These are phyloP conservation scores for Gambelia wislizenii DNA, from an alignment of 2,797 vertebrate species.

Conservation along the genomic window DNA sequence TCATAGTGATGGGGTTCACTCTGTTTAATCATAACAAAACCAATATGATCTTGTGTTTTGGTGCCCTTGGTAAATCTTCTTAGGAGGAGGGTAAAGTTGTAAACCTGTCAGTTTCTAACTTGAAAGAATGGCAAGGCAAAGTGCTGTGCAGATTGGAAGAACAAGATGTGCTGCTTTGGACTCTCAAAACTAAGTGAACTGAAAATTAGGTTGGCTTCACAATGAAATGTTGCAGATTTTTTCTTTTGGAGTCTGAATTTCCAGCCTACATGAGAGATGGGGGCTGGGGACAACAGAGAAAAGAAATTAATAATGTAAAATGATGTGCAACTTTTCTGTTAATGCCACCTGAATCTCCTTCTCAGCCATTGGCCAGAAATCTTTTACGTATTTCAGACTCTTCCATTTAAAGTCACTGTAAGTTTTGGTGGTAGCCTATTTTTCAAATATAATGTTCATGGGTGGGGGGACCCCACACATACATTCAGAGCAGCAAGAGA, in stretches of 20 bases:
- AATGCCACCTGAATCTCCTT: neutral
- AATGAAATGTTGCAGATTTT: neutral
- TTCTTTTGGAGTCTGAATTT: neutral
- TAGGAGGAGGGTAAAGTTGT: neutral
- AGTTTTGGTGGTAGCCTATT: neutral
- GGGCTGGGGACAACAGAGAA: neutral
- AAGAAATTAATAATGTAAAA: constrained; percentile 17
- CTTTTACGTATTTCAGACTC: neutral
- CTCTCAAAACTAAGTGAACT: neutral
- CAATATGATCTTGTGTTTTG: constrained; percentile 2
- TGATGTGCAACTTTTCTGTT: neutral
- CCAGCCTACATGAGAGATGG: neutral
- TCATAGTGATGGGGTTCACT: neutral
- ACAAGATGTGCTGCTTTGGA: neutral
- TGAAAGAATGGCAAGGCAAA: neutral
- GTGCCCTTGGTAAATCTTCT: constrained; percentile 23
- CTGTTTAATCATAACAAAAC: constrained; percentile 3
- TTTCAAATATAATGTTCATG: neutral
- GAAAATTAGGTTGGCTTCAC: constrained; percentile 23
- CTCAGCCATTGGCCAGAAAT: neutral
- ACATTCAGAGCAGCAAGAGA: neutral
- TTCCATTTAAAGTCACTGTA: neutral
- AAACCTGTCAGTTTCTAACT: constrained; percentile 1
- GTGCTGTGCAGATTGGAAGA: neutral
- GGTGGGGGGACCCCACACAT: neutral